A percentile compares a stretch with the other conserved stretches of the same genome.
phyloP scores from a whole-genome alignment of 1,140 invertebrate genomes.

The Tribolium madens region DNA sequence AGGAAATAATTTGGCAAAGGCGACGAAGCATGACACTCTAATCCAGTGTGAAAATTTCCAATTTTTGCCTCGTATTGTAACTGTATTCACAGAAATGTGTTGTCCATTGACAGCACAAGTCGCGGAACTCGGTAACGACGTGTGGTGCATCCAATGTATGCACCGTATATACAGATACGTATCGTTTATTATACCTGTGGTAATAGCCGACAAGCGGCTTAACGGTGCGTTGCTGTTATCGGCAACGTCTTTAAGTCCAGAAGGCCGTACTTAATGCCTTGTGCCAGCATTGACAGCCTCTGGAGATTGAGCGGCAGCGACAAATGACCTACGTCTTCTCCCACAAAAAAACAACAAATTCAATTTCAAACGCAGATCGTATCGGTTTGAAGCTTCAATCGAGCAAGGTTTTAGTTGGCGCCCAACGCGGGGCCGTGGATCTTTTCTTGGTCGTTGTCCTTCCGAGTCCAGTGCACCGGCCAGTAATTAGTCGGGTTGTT shows the following conservation, averaged over 20 bases:
- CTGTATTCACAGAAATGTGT: not conserved
- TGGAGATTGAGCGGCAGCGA: not conserved
- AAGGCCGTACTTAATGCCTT: constrained; percentile 10
- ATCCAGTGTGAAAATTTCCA: constrained; percentile 1
- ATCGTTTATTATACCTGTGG: constrained; percentile 9
- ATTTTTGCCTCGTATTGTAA: not conserved
- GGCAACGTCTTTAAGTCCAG: constrained; percentile 4
- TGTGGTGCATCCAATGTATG: not conserved
- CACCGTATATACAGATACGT: not conserved
- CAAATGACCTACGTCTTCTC: constrained; percentile 3
- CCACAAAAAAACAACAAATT: not conserved
- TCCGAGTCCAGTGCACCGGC: constrained; percentile 15
- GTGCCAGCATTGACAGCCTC: constrained; percentile 1
- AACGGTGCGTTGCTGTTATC: constrained; percentile 19
- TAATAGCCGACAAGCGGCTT: constrained; percentile 1
- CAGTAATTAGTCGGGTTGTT: constrained; percentile 15
- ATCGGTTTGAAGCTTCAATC: no score
- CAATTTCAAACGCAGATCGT: no score
- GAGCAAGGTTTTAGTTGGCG: not conserved
- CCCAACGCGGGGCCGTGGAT: not conserved
- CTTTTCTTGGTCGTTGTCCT: constrained; percentile 3
- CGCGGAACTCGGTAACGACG: not conserved
- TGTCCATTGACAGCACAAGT: not conserved
- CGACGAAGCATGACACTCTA: not conserved
- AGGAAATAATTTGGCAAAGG: not conserved